phyloP scores from a whole-genome alignment of 2,888 invertebrate genomes.

The Aphrophora alni region DNA sequence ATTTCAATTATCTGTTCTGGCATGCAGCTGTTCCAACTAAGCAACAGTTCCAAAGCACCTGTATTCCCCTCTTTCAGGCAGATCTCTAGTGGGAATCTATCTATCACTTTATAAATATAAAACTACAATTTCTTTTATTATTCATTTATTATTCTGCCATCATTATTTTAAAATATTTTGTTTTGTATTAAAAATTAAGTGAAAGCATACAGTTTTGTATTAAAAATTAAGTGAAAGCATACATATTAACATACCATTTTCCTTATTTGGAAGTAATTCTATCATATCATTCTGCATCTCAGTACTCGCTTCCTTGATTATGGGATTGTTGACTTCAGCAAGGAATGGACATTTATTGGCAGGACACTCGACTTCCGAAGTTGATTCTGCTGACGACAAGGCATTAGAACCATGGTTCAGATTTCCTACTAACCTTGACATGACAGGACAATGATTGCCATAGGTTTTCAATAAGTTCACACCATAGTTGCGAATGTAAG shows the following conservation, averaged over 20 bases:
- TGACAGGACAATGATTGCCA: slow-evolving; percentile 80
- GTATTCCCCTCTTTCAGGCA: no score
- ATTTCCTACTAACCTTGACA: slow-evolving; percentile 63
- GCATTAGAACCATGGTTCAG: slow-evolving; percentile 49
- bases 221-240: not conserved
- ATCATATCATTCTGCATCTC: slow-evolving; percentile 71
- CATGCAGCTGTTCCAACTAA: no score
- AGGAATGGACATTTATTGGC: slow-evolving; percentile 66
- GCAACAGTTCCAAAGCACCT: no score
- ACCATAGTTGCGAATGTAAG: slow-evolving; percentile 84
- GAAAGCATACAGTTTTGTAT: not conserved
- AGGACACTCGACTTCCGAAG: not conserved
- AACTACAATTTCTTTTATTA: no score
- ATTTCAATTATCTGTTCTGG: no score
- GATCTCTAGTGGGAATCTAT: no score
- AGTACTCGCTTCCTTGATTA: slow-evolving; percentile 69
- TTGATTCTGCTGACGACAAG: slow-evolving; percentile 25
- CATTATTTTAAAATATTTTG: no score
- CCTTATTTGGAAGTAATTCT: slow-evolving; percentile 51
- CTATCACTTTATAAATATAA: no score
- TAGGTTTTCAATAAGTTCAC: slow-evolving; percentile 77
- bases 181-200: not conserved
- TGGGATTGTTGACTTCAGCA: slow-evolving; percentile 60
- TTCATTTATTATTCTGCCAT: no score
- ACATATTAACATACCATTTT: slow-evolving; percentile 14